phyloP scores from a whole-genome alignment of 2,113 vertebrate species.

The Corythornis vintsioides region DNA sequence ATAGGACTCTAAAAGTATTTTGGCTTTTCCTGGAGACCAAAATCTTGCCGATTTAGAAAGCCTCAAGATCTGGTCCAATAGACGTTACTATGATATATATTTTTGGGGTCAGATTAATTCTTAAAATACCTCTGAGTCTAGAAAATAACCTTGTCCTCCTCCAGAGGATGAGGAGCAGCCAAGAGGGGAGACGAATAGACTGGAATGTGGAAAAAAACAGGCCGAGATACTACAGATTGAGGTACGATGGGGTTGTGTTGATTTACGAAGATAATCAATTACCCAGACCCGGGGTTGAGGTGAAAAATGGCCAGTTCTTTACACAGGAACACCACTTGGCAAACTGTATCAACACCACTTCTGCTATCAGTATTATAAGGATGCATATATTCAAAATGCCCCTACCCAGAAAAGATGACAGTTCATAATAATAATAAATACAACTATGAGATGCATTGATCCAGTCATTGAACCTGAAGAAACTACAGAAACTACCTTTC shows the following conservation, averaged over 20 bases:
- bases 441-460: background rate
- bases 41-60: background rate
- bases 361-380: background rate
- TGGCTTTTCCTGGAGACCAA: background rate
- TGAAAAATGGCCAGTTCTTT: background rate
- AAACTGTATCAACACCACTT: background rate
- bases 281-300: background rate
- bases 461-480: rapidly evolving
- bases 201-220: background rate
- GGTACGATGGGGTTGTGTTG: background rate
- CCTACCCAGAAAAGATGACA: background rate
- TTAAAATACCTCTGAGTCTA: background rate
- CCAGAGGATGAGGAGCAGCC: background rate
- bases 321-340: background rate
- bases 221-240: background rate
- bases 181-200: background rate
- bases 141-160: background rate
- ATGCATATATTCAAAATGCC: background rate
- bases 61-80: background rate
- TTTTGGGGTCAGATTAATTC: background rate
- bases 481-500: background rate
- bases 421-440: background rate
- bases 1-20: background rate
- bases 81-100: background rate
- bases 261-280: background rate